A percentile compares a stretch with the other conserved stretches of the same genome.
Conservation (phyloP, 2,113 vertebrate genomes). For the Zonotrichia leucophrys region DNA sequence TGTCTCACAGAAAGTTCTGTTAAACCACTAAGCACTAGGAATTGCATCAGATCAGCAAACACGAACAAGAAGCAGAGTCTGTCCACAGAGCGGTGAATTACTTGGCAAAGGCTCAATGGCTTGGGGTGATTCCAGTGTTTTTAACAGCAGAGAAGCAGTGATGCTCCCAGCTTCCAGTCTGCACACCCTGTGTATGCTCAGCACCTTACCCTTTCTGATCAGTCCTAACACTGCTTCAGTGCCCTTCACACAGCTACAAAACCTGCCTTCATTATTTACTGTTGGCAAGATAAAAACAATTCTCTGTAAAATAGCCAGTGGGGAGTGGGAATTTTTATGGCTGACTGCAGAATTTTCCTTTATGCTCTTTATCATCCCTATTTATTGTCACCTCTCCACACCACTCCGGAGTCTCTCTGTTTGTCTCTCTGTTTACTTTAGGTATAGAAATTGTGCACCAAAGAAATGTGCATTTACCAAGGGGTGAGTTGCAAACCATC, state of each 20-base stretch:
- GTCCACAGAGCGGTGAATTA: not conserved
- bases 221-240: not conserved
- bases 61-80: not conserved
- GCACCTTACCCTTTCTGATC: not conserved
- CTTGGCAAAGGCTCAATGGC: constrained; percentile 27
- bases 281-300: not conserved
- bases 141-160: not conserved
- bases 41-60: constrained; percentile 44
- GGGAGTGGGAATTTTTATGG: not conserved
- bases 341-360: not conserved
- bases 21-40: constrained; percentile 45
- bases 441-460: not conserved
- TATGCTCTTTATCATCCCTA: not conserved
- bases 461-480: not conserved
- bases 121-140: constrained; percentile 12
- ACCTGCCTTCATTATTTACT: not conserved
- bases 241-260: not conserved
- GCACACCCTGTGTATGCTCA: not conserved
- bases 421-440: constrained; percentile 12
- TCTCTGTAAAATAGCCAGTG: constrained; percentile 5
- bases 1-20: constrained; percentile 46
- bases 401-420: not conserved
- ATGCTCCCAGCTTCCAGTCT: not conserved
- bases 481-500: not conserved
- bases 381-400: constrained; percentile 13